phyloP scores from a whole-genome alignment of 2,797 vertebrate genomes.

The Graptemys geographica region DNA sequence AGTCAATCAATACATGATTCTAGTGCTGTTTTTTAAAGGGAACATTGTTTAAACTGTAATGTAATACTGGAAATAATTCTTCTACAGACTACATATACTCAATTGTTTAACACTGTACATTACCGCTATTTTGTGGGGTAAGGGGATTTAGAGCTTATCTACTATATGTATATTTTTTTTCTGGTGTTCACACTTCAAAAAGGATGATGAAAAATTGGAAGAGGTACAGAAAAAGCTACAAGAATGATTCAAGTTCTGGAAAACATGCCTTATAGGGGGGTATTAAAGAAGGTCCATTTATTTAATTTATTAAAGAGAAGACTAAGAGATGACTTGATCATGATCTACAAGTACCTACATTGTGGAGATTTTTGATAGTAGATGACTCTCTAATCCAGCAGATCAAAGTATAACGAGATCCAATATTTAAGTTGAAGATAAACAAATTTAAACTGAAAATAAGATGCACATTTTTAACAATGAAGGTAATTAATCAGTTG shows the following conservation, averaged over 20 bases:
- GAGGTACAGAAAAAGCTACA: not conserved
- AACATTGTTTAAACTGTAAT: conserved; percentile 26
- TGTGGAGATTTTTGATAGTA: not conserved
- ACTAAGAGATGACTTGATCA: not conserved
- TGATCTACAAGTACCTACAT: not conserved
- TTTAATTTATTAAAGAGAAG: not conserved
- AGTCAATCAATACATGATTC: conserved; percentile 46
- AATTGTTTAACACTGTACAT: not conserved
- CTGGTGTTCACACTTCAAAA: not conserved
- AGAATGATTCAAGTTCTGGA: not conserved
- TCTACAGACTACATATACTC: conserved; percentile 5
- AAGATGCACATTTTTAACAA: not conserved
- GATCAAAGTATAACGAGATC: not conserved
- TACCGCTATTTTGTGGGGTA: not conserved
- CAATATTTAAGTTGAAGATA: not conserved
- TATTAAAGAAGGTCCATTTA: not conserved
- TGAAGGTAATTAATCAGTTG: not conserved
- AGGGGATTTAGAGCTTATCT: not conserved
- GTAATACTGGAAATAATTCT: conserved; percentile 45
- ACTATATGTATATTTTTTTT: not conserved
- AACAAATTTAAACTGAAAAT: not conserved
- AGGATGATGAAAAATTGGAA: not conserved
- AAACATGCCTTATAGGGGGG: not conserved
- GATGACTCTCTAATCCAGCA: not conserved
- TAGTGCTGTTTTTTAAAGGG: not conserved